phyloP scores from a whole-genome alignment of 1,140 invertebrate genomes.

The Pogonomyrmex californicus region DNA sequence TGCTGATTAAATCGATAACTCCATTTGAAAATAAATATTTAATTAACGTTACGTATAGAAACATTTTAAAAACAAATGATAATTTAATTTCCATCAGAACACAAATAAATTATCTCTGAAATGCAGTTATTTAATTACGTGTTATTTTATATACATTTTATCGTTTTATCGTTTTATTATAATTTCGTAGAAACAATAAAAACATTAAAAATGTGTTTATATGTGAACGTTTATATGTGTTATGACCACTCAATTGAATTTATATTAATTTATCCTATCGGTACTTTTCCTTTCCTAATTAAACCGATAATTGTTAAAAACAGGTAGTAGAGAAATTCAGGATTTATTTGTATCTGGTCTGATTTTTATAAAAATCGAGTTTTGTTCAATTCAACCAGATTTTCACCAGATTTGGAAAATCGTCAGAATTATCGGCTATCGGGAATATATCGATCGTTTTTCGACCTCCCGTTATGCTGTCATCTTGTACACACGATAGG shows the following conservation, averaged over 20 bases:
- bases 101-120: conserved; percentile 17
- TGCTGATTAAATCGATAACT: not conserved
- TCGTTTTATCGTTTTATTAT: not conserved
- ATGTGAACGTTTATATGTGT: not conserved
- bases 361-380: not conserved
- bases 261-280: not conserved
- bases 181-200: conserved; percentile 7
- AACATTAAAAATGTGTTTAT: conserved; percentile 10
- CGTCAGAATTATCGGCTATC: conserved; percentile 28
- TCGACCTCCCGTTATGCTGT: conserved; percentile 29
- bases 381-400: not conserved
- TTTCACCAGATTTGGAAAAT: not conserved
- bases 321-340: not conserved
- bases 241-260: not conserved
- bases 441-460: conserved; percentile 46
- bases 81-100: not conserved
- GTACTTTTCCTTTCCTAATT: not conserved
- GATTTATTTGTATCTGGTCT: not conserved
- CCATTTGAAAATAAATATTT: not conserved
- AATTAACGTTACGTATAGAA: not conserved
- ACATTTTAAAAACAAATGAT: not conserved
- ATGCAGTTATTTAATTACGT: conserved; percentile 3
- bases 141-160: not conserved
- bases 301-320: not conserved
- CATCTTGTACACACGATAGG: conserved; percentile 50